Percentiles rank a stretch among this genome's conserved stretches.
These are phyloP conservation scores for Papilio machaon DNA, from an alignment of 1,140 invertebrate species.

Conservation along the genomic window DNA sequence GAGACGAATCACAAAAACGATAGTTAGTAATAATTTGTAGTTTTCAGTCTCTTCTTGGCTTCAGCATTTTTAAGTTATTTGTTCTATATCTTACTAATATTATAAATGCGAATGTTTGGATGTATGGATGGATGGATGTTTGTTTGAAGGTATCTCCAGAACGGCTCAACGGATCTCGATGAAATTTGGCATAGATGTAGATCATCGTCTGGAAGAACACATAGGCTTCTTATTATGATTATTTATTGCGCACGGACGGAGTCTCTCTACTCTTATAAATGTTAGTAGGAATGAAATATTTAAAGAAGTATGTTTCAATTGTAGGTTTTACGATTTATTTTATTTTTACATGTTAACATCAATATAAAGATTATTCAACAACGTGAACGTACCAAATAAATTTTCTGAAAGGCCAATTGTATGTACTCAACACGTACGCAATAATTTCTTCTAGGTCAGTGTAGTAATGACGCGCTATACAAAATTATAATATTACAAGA, in stretches of 20 bases:
- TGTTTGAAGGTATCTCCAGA: too few relatives aligned
- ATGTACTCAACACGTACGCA: neutral
- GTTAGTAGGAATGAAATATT: neutral
- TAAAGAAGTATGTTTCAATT: neutral
- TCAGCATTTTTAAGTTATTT: neutral
- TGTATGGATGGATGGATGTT: too few relatives aligned
- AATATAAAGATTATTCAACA: neutral
- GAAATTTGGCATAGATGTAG: too few relatives aligned
- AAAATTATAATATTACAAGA: neutral
- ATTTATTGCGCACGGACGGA: too few relatives aligned
- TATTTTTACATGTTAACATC: neutral
- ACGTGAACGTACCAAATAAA: neutral
- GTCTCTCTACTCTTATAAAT: too few relatives aligned
- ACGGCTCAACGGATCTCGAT: too few relatives aligned
- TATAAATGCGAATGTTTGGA: too few relatives aligned
- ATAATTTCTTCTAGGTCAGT: constrained; percentile 3
- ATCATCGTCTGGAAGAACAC: too few relatives aligned
- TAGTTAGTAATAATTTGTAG: neutral
- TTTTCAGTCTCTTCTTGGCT: neutral
- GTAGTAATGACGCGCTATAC: neutral
- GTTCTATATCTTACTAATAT: neutral
- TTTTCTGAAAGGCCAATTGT: neutral
- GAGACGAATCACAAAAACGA: too few relatives aligned
- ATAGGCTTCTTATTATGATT: too few relatives aligned
- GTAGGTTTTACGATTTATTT: neutral